phyloP scores from a whole-genome alignment of 2,113 vertebrate species.

The Chunga burmeisteri region DNA sequence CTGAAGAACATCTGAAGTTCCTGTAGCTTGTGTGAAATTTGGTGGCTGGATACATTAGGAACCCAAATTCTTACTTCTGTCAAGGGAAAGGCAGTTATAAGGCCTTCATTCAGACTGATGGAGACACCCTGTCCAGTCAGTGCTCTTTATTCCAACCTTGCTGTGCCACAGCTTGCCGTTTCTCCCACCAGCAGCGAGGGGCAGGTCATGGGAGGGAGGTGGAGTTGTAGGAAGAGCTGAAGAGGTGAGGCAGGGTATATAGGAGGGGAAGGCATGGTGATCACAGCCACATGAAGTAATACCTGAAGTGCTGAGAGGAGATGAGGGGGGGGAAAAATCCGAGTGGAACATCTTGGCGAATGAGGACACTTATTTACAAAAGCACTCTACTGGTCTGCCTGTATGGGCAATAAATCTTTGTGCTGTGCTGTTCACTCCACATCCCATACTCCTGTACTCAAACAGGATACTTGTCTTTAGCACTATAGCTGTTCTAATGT shows the following conservation, averaged over 20 bases:
- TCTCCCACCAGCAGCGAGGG: background rate
- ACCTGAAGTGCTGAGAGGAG: background rate
- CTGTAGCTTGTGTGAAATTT: background rate
- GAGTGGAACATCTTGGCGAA: background rate
- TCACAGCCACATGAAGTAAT: background rate
- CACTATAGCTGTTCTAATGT: background rate
- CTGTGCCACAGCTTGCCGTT: background rate
- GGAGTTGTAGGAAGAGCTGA: background rate
- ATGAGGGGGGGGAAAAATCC: background rate
- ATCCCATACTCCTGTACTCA: background rate
- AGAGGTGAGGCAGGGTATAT: background rate
- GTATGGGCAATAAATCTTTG: background rate
- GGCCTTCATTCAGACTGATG: background rate
- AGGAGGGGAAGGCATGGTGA: background rate
- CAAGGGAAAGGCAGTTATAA: background rate
- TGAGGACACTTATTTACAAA: background rate
- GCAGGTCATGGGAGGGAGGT: background rate
- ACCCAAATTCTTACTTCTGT: background rate
- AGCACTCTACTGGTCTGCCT: background rate
- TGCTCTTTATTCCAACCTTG: background rate
- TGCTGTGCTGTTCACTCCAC: background rate
- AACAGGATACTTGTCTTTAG: background rate
- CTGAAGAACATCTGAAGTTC: background rate
- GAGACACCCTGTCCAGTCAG: background rate
- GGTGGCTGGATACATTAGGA: background rate